Evolutionary conservation across 2,797 vertebrate genomes (phyloP).

Genomic region (Poecilia velifera): DNA sequence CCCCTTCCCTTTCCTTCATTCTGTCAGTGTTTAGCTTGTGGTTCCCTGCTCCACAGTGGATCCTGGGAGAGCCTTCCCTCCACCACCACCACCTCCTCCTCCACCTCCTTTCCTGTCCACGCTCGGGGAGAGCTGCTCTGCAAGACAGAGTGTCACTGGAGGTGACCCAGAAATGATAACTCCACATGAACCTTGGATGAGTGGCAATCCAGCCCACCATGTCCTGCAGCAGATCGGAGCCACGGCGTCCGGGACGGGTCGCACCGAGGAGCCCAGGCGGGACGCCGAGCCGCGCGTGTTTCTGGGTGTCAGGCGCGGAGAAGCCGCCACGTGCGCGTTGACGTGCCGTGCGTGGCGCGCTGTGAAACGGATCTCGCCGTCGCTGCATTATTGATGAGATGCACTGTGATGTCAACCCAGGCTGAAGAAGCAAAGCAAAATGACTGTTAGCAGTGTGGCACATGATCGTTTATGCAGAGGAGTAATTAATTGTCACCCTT

Average conservation of each 20-base stretch:
- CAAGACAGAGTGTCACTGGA: constrained; percentile 68
- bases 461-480: constrained; percentile 70
- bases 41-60: constrained; percentile 63
- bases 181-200: constrained; percentile 75
- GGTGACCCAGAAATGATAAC: constrained; percentile 79
- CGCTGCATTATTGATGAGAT: constrained; percentile 80
- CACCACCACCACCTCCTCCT: constrained; percentile 34
- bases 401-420: constrained; percentile 77
- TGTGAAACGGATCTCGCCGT: constrained; percentile 73
- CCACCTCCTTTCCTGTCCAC: constrained; percentile 36
- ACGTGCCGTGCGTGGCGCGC: constrained; percentile 49
- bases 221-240: constrained; percentile 62
- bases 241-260: constrained; percentile 31
- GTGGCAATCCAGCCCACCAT: constrained; percentile 67
- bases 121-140: constrained; percentile 61
- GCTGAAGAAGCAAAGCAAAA: constrained; percentile 75
- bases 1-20: constrained; percentile 59
- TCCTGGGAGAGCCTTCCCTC: constrained; percentile 59
- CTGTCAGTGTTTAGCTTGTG: constrained; percentile 75
- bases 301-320: constrained; percentile 57
- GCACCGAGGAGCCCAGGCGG: constrained; percentile 27
- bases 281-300: constrained; percentile 27
- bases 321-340: constrained; percentile 33
- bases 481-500: constrained; percentile 71
- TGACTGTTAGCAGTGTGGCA: constrained; percentile 72